Base-by-base conservation (phyloP, 2,113 vertebrate genomes). In the Rhinopithecus roxellana region DNA sequence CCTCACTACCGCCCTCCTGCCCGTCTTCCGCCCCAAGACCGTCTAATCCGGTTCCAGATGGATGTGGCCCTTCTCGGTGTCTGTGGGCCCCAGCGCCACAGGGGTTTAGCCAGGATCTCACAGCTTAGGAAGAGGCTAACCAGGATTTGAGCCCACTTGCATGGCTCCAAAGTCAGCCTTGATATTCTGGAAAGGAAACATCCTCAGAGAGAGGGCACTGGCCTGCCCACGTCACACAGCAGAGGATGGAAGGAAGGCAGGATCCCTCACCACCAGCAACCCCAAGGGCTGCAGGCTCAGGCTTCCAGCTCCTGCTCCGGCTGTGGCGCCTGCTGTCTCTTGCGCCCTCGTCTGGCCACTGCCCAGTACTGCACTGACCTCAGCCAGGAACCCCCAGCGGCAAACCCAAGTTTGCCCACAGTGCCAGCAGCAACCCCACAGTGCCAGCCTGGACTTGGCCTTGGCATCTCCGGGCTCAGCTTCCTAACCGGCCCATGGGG, bases 311-410 rank as follows among this genome's bases (percentile, higher is more conserved):
- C 6, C 23, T 0, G 38, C 27, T 12, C 17, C 9, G 27, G 22
- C 50, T 32, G 74, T 2, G 0, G 38, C 67, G 61, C 45, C 13
- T 40, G 35, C 64, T 94, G 77, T 91, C 86, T 95, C 64, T 95
- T 96, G 95, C 38, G 64, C 95, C 97, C 97, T 94, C 96, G 0
- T 90, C 90, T 86, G 97, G 87, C 77, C 64, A 88, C 52, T 90
- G 32, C 8, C 3, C 5, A 8, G 30, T 55, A 27, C 84, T 97
- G 94, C 95, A 43, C 59, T 5, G 67, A 72, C 43, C 8, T 30
- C 48, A 6, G 48, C 48, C 8, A 1, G 55, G 30, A 17, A 4
- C 8, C 10, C 11, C 8, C 43, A 48, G 8, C 20, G 3, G 18
- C 18, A 8, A 50, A 48, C 17, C 8, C 48, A 48, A 48, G 48